A percentile compares a stretch with the other conserved stretches of the same genome.
phyloP scores from a whole-genome alignment of 2,888 invertebrate species.

The Trichopria drosophilae region DNA sequence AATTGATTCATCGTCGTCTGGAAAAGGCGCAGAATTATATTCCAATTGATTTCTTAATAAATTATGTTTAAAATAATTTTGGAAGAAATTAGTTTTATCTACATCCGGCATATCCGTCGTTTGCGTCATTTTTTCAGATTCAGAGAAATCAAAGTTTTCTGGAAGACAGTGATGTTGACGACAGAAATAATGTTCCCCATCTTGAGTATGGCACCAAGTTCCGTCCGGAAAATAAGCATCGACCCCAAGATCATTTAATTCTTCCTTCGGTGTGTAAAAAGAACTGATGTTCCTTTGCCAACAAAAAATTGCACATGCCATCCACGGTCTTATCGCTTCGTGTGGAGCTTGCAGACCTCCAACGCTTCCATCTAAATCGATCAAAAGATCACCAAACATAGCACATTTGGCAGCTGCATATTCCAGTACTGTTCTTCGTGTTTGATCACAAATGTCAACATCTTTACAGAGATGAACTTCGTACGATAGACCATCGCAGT shows the following conservation, averaged over 20 bases:
- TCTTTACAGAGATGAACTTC: constrained; percentile 72
- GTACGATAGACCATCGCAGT: constrained; percentile 48
- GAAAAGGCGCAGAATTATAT: no score
- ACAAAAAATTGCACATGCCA: constrained; percentile 80
- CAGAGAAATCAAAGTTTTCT: no score
- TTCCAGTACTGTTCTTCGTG: constrained; percentile 61
- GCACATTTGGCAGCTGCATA: constrained; percentile 68
- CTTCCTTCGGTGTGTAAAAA: constrained; percentile 76
- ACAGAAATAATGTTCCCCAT: constrained; percentile 70
- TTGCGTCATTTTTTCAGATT: no score
- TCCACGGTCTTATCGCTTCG: constrained; percentile 74
- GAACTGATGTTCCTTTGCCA: constrained; percentile 67
- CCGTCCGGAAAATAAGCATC: constrained; percentile 77
- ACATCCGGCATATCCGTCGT: no score
- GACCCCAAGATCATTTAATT: constrained; percentile 73
- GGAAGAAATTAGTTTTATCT: no score
- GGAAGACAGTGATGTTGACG: constrained; percentile 76
- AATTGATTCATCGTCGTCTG: constrained; percentile 66
- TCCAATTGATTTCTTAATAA: no score
- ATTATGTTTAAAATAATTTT: no score
- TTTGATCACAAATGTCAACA: constrained; percentile 64
- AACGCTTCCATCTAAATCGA: constrained; percentile 68
- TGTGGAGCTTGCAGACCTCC: constrained; percentile 75
- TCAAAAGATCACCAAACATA: constrained; percentile 65
- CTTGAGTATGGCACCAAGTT: constrained; percentile 76